Evolutionary conservation across 2,113 vertebrate genomes (phyloP).

Genomic region (Saguinus midas): DNA sequence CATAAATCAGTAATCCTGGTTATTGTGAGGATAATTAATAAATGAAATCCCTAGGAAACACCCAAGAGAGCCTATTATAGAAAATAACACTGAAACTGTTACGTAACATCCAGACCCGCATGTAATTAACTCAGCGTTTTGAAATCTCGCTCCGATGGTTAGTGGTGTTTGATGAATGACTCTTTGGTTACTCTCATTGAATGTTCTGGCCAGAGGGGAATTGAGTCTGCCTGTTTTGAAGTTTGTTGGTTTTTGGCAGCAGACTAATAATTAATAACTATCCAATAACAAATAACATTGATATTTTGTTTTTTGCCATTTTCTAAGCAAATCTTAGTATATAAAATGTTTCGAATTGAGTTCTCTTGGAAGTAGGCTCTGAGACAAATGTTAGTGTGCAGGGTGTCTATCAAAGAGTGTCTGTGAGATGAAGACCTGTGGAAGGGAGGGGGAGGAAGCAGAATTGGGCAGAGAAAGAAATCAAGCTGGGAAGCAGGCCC

Average conservation of each 20-base stretch:
- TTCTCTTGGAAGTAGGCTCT: not conserved
- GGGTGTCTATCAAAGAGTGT: not conserved
- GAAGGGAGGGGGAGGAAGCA: not conserved
- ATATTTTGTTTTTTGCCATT: not conserved
- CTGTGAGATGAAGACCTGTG: not conserved
- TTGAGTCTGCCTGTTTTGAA: not conserved
- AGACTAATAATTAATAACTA: not conserved
- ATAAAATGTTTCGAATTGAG: not conserved
- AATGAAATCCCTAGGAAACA: not conserved
- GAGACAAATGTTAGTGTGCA: not conserved
- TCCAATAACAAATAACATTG: not conserved
- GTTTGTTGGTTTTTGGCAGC: not conserved
- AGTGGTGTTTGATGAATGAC: accelerated
- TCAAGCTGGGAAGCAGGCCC: not conserved
- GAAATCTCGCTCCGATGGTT: accelerated
- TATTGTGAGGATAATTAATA: slow-evolving; percentile 30
- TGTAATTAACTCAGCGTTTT: not conserved
- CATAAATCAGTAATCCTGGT: not conserved
- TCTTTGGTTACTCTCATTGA: not conserved
- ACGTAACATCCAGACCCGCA: not conserved
- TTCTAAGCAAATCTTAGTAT: not conserved
- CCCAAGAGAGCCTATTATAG: not conserved
- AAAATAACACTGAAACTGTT: not conserved
- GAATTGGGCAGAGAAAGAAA: not conserved
- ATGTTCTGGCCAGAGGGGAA: not conserved